phyloP scores from a whole-genome alignment of 2,113 vertebrate species.

The Morone chrysops region DNA sequence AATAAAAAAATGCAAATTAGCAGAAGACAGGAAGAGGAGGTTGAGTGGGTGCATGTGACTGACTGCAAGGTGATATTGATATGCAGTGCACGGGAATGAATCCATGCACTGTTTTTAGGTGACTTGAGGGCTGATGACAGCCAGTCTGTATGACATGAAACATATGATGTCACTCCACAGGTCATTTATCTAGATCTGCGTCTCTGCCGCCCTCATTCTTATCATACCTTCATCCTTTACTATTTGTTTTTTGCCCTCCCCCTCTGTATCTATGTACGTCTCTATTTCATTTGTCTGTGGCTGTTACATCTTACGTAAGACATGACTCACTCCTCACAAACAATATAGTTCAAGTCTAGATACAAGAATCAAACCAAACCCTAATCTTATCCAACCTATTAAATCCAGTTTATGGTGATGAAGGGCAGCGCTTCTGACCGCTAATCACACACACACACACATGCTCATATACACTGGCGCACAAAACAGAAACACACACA shows the following conservation, averaged over 20 bases:
- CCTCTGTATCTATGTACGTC: background rate
- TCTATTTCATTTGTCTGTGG: conserved; percentile 8
- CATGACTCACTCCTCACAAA: conserved; percentile 43
- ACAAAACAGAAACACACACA: background rate
- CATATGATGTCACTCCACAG: conserved; percentile 21
- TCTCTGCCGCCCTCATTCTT: conserved; percentile 12
- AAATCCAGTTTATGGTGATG: conserved; percentile 46
- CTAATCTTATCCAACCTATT: conserved; percentile 38
- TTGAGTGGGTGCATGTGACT: background rate
- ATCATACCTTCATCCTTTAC: background rate
- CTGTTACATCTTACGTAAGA: conserved; percentile 18
- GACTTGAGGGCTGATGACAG: conserved; percentile 25
- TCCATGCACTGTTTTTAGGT: background rate
- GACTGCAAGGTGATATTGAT: conserved; percentile 1
- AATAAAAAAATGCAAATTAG: conserved; percentile 6
- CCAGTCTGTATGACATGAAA: background rate
- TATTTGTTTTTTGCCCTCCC: conserved; percentile 5
- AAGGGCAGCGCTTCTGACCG: conserved; percentile 30
- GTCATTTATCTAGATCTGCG: conserved; percentile 14
- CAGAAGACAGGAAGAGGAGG: background rate
- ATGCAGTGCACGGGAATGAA: conserved; percentile 11
- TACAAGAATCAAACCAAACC: conserved; percentile 26
- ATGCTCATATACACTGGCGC: background rate
- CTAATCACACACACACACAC: conserved; percentile 6
- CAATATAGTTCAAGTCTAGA: conserved; percentile 18